These are phyloP conservation scores for Mesopsocus fuscifrons DNA, from an alignment of 2,888 invertebrate species.

Conservation along the genomic window DNA sequence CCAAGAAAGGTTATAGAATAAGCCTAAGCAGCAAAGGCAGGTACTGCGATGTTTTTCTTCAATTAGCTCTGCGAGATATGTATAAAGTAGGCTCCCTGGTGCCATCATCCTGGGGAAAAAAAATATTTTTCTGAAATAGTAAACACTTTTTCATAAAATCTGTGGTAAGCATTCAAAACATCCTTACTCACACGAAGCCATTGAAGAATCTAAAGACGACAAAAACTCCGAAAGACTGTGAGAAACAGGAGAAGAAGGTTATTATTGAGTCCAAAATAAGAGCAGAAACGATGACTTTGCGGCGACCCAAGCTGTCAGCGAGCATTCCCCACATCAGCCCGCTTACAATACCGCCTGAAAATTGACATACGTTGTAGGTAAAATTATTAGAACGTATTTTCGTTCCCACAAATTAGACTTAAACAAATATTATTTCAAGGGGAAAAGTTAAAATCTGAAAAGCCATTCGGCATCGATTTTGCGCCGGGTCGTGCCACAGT, in stretches of 20 bases:
- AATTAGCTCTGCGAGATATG: conserved; percentile 46
- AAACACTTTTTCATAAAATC: no score
- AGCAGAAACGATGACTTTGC: conserved; percentile 33
- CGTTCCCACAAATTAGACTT: no score
- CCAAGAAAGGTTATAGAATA: conserved; percentile 44
- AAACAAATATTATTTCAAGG: no score
- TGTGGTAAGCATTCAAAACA: no score
- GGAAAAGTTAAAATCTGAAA: no score
- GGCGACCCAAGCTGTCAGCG: conserved; percentile 55
- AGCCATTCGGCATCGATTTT: no score
- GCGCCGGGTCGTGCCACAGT: no score
- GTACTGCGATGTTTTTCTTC: conserved; percentile 35
- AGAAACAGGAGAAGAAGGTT: conserved; percentile 36
- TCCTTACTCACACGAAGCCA: conserved; percentile 37
- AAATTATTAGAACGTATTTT: no score
- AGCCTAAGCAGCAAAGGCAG: conserved; percentile 39
- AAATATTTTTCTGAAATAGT: no score
- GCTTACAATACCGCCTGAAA: conserved; percentile 44
- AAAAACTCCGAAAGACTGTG: conserved; percentile 36
- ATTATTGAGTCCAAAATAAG: conserved; percentile 32
- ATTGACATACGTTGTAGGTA: no score
- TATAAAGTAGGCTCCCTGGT: conserved; percentile 38
- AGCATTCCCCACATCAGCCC: conserved; percentile 64
- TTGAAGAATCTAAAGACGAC: conserved; percentile 40
- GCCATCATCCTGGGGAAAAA: conserved; percentile 28